Percentiles rank a stretch among this genome's conserved stretches.
These are phyloP conservation scores for Chelonus formosanus DNA, from an alignment of 2,888 invertebrate species.

Conservation along the genomic window DNA sequence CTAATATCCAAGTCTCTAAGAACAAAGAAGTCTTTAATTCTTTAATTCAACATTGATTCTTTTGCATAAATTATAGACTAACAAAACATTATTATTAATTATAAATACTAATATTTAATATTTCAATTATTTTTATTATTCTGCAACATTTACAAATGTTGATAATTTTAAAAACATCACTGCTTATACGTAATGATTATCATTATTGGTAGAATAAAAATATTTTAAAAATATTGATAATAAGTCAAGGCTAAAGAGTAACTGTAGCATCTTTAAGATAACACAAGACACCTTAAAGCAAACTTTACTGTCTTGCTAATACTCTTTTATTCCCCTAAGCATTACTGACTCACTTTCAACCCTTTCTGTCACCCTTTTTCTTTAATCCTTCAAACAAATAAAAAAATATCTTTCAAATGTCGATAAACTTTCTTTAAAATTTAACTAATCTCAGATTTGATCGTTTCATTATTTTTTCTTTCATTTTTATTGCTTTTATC, in stretches of 20 bases:
- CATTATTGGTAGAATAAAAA: not conserved
- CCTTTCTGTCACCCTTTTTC: conserved; percentile 45
- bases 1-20: conserved; percentile 27
- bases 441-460: conserved; percentile 17
- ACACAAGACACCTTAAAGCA: conserved; percentile 21
- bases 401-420: conserved; percentile 9
- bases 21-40: conserved; percentile 12
- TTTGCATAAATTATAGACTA: not conserved
- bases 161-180: no score
- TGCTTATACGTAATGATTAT: no score
- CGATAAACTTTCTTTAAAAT: conserved; percentile 25
- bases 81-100: not conserved
- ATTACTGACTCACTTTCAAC: conserved; percentile 58
- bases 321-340: conserved; percentile 36
- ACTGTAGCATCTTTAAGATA: not conserved
- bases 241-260: conserved; percentile 9
- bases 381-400: conserved; percentile 21
- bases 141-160: no score
- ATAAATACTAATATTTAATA: conserved; percentile 3
- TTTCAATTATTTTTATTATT: no score
- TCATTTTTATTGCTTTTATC: not conserved
- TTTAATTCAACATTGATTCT: conserved; percentile 18
- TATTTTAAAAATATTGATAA: conserved; percentile 5
- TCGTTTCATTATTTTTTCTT: conserved; percentile 21
- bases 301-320: conserved; percentile 24